A percentile compares a stretch with the other conserved stretches of the same genome.
These are phyloP conservation scores for Nezara viridula DNA, from an alignment of 2,888 invertebrate genomes.

Conservation along the genomic window DNA sequence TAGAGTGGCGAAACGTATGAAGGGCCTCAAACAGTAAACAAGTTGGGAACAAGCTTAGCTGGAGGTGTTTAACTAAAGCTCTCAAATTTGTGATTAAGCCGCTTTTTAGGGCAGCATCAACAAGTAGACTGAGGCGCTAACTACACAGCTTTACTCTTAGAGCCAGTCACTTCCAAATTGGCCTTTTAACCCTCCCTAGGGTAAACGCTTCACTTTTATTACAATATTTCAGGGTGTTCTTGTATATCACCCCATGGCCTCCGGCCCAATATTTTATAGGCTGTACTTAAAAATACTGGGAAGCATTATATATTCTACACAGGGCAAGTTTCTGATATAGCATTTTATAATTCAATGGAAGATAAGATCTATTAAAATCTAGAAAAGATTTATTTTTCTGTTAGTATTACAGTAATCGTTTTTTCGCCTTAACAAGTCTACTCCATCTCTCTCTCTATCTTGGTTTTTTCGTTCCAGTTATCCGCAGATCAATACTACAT, in stretches of 20 bases:
- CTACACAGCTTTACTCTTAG: neutral
- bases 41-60: neutral
- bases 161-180: neutral
- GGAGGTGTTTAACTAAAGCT: conserved; percentile 21
- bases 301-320: too few species aligned
- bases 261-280: too few species aligned
- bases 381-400: too few species aligned
- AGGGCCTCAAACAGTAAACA: neutral
- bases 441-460: too few species aligned
- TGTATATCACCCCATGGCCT: neutral
- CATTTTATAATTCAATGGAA: too few species aligned
- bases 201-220: neutral
- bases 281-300: too few species aligned
- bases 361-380: too few species aligned
- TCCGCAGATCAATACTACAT: too few species aligned
- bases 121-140: neutral
- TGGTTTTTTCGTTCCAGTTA: too few species aligned
- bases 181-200: neutral
- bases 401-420: too few species aligned
- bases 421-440: too few species aligned
- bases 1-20: neutral
- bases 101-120: conserved; percentile 8
- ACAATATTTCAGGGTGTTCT: neutral
- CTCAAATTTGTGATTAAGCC: conserved; percentile 11
- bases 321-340: too few species aligned